Evolutionary conservation across 2,113 vertebrate genomes (phyloP).

Genomic region (Otocyon megalotis): DNA sequence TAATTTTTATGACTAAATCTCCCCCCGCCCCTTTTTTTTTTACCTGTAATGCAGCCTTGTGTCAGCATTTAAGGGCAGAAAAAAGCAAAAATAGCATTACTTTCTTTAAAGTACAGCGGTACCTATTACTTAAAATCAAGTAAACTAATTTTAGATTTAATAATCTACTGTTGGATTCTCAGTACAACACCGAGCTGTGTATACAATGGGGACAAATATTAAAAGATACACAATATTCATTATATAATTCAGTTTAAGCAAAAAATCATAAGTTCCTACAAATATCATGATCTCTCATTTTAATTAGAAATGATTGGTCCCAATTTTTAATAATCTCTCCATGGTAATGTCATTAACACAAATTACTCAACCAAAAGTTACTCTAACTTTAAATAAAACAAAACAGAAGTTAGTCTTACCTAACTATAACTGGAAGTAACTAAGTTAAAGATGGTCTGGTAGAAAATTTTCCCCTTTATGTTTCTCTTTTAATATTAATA

Average conservation of each 20-base stretch:
- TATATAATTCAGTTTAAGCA: constrained; percentile 34
- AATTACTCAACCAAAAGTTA: constrained; percentile 15
- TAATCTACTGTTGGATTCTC: not conserved
- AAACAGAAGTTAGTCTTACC: not conserved
- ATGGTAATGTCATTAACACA: constrained; percentile 56
- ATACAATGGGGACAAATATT: not conserved
- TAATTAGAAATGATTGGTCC: constrained; percentile 32
- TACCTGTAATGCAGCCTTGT: constrained; percentile 96
- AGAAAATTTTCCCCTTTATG: constrained; percentile 29
- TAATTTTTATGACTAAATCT: constrained; percentile 58
- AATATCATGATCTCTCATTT: constrained; percentile 34
- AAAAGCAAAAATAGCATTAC: constrained; percentile 64
- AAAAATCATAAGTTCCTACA: constrained; percentile 18
- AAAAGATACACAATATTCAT: constrained; percentile 30
- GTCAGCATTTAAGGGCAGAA: constrained; percentile 85
- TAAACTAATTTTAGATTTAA: constrained; percentile 48
- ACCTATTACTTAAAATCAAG: constrained; percentile 48
- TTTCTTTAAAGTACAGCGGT: constrained; percentile 65
- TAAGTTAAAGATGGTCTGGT: constrained; percentile 15
- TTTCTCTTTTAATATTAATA: constrained; percentile 51
- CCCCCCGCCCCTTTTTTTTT: constrained; percentile 83
- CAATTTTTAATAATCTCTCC: constrained; percentile 44
- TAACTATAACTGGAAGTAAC: not conserved
- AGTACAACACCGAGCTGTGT: not conserved
- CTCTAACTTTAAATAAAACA: constrained; percentile 37